phyloP scores from a whole-genome alignment of 2,797 vertebrate genomes.

The Hydrolagus colliei region DNA sequence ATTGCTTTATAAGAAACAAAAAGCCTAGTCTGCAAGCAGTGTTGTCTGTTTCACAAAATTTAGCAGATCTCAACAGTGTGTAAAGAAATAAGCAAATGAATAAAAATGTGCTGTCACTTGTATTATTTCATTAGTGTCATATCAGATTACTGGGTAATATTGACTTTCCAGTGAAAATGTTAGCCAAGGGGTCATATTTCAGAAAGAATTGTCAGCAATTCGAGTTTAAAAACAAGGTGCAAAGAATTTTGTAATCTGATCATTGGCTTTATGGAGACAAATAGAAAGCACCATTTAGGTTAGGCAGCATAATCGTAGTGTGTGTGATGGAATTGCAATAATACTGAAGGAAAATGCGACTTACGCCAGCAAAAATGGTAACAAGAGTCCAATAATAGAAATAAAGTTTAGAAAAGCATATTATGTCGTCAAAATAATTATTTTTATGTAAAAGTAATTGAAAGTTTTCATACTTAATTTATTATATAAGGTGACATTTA shows the following conservation, averaged over 20 bases:
- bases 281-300: conserved; percentile 1
- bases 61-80: conserved; percentile 45
- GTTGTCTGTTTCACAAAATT: conserved; percentile 49
- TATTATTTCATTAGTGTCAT: conserved; percentile 62
- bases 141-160: conserved; percentile 58
- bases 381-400: not conserved
- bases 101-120: conserved; percentile 62
- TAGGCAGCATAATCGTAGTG: conserved; percentile 19
- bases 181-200: conserved; percentile 52
- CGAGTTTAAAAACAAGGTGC: conserved; percentile 8
- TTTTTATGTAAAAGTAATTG: not conserved
- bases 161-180: conserved; percentile 57
- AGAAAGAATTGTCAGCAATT: conserved; percentile 36
- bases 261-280: conserved; percentile 12
- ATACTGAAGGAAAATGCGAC: conserved; percentile 11
- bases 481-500: conserved; percentile 13
- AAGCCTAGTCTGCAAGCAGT: conserved; percentile 54
- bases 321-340: conserved; percentile 19
- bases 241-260: conserved; percentile 27
- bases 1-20: conserved; percentile 56
- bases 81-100: conserved; percentile 59
- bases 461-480: not conserved
- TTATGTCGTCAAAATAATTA: conserved; percentile 5
- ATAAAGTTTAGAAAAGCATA: not conserved
- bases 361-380: conserved; percentile 23